Conservation (phyloP, 2,888 invertebrate genomes). For the Callinectes sapidus region DNA sequence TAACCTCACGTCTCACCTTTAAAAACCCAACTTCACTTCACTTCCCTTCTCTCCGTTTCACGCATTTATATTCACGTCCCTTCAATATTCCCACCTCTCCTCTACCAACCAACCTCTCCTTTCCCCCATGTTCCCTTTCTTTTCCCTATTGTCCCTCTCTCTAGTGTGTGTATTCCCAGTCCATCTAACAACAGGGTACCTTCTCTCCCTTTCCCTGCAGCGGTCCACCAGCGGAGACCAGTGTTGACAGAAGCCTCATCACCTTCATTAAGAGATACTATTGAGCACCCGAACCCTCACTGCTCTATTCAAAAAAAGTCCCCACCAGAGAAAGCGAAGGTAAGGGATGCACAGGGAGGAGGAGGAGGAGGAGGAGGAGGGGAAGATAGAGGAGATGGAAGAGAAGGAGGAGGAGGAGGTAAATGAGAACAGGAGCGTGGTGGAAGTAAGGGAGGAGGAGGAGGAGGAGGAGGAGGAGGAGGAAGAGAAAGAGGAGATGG, state of each 20-base stretch:
- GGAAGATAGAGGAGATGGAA: no score
- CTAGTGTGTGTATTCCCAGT: neutral
- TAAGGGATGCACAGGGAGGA: no score
- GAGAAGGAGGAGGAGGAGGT: neutral
- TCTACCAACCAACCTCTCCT: neutral
- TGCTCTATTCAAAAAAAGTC: neutral
- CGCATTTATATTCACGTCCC: neutral
- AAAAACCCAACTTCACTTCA: neutral
- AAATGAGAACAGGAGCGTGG: no score
- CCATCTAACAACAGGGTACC: neutral
- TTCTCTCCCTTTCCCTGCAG: neutral
- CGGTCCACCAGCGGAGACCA: neutral
- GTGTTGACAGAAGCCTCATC: conserved; percentile 35
- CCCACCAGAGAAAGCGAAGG: neutral
- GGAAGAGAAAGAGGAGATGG: no score
- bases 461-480: no score
- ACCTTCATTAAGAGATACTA: conserved; percentile 29
- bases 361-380: neutral
- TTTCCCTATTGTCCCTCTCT: neutral
- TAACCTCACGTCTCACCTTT: no score
- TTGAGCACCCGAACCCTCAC: neutral
- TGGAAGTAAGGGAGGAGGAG: no score
- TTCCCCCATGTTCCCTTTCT: neutral
- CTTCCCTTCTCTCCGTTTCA: neutral
- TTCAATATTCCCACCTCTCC: neutral